Conservation (phyloP, 92 coral and sea anemone genomes). For the Siderastrea siderea region DNA sequence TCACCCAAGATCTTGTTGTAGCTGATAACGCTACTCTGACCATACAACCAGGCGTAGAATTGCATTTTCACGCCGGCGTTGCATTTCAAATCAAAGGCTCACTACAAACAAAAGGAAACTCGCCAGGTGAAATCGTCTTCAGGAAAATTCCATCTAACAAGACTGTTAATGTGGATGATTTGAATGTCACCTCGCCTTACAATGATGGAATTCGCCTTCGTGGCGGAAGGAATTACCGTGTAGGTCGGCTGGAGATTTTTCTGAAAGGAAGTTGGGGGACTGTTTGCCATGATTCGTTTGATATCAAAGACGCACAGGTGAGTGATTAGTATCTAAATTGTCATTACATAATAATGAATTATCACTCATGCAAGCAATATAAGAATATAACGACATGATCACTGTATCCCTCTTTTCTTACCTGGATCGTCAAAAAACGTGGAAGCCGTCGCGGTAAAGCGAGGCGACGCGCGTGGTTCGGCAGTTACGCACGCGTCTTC, state of each 20-base stretch:
- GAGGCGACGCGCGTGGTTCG: too few relatives aligned
- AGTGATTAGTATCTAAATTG: neutral
- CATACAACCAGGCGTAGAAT: conserved; percentile 69
- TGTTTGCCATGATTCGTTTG: conserved; percentile 76
- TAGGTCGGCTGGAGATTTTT: conserved; percentile 77
- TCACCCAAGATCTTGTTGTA: conserved; percentile 60
- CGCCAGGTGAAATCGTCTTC: conserved; percentile 39
- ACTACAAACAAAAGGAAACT: conserved; percentile 66
- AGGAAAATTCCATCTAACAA: conserved; percentile 41
- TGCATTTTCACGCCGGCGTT: conserved; percentile 57
- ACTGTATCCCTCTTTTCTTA: neutral
- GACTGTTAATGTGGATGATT: conserved; percentile 35
- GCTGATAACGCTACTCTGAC: conserved; percentile 56
- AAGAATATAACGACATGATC: neutral
- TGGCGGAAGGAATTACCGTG: conserved; percentile 63
- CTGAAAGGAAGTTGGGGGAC: conserved; percentile 79
- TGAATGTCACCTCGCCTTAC: conserved; percentile 51
- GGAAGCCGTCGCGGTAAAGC: too few relatives aligned
- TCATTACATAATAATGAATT: neutral
- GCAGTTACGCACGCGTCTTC: too few relatives aligned
- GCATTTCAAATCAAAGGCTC: conserved; percentile 57
- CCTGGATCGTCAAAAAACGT: neutral
- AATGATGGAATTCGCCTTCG: conserved; percentile 64
- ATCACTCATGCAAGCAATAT: neutral
- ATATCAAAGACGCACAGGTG: conserved; percentile 44